Conservation (phyloP, 30 jellyfish, hydroid and myxozoan species). For the Aurelia coerulea region DNA sequence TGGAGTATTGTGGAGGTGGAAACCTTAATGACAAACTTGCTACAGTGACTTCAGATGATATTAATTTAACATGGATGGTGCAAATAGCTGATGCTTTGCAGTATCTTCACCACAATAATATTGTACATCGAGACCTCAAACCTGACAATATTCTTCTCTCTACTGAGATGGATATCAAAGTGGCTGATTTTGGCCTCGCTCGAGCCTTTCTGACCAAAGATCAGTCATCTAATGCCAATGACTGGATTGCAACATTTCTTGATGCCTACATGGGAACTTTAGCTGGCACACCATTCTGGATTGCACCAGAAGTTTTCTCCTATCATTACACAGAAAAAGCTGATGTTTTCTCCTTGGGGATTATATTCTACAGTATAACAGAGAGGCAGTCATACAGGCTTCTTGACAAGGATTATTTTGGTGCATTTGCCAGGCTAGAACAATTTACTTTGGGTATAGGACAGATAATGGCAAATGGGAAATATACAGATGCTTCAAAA, state of each 20-base stretch:
- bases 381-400: conserved; percentile 31
- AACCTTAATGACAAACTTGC: conserved; percentile 29
- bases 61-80: conserved; percentile 58
- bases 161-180: conserved; percentile 43
- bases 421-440: conserved; percentile 41
- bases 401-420: conserved; percentile 22
- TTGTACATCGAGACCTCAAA: conserved; percentile 76
- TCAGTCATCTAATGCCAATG: not conserved
- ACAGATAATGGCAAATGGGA: conserved; percentile 4
- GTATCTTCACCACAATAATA: conserved; percentile 38
- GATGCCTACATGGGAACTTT: conserved; percentile 57
- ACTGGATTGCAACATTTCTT: conserved; percentile 7
- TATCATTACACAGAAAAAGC: conserved; percentile 62
- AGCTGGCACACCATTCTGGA: conserved; percentile 82
- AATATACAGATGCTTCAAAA: conserved; percentile 8
- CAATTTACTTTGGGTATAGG: conserved; percentile 13
- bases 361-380: conserved; percentile 40
- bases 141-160: conserved; percentile 65
- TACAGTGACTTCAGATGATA: conserved; percentile 2
- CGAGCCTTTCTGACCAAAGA: conserved; percentile 23
- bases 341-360: conserved; percentile 71
- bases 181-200: conserved; percentile 81
- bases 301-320: conserved; percentile 77
- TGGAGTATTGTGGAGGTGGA: conserved; percentile 78
- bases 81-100: conserved; percentile 52